Base-by-base conservation (phyloP, 2,888 invertebrate genomes). In the Nudaria mundana region DNA sequence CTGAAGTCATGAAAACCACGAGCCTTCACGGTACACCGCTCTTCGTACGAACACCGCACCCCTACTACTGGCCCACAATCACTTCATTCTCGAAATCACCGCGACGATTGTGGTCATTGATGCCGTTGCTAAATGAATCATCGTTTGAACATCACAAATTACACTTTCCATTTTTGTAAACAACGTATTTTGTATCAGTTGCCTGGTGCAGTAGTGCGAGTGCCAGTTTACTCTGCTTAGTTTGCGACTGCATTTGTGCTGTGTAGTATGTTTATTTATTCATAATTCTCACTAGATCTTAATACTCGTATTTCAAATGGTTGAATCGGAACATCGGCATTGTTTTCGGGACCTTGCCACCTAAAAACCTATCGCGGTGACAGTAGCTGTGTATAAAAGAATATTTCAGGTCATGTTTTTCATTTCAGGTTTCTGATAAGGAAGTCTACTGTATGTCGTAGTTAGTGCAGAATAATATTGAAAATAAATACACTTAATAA, bases 21-120 rank as follows among this genome's bases (percentile, higher is more conserved):
- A 64, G 62, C 75, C 72, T 78, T 75, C 75, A 76, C 71, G 76
- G 55, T 61, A 59, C 63, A 49, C 35, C 54, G 62, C 59, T 52
- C 67, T 59, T 60, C 65, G 63, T 63, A 38, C 23, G 15, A 22
- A 5, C 20, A 2, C 18, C 18, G n/a, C 22, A 12, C 26, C 35
- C 35, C 28, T 20, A 20, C 22, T 13, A 29, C 23, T 7, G 18
- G n/a, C 13, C 16, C 12, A 20, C 26, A 43, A 22, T 33, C 46
- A 43, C 46, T 37, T 33, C 12, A 44, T 37, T 46, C 39, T 55
- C 39, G 29, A 51, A 51, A 47, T 23, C 23, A 24, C 16, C 12
- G 23, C 15, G n/a, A 16, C 10, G 11, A 11, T 15, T 11, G 12
- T n/a, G 16, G 37, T 42, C 61, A 56, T 56, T 56, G 37, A 49